A percentile compares a stretch with the other conserved stretches of the same genome.
phyloP scores from a whole-genome alignment of 1,140 invertebrate species.

The Hesperophylax magnus region DNA sequence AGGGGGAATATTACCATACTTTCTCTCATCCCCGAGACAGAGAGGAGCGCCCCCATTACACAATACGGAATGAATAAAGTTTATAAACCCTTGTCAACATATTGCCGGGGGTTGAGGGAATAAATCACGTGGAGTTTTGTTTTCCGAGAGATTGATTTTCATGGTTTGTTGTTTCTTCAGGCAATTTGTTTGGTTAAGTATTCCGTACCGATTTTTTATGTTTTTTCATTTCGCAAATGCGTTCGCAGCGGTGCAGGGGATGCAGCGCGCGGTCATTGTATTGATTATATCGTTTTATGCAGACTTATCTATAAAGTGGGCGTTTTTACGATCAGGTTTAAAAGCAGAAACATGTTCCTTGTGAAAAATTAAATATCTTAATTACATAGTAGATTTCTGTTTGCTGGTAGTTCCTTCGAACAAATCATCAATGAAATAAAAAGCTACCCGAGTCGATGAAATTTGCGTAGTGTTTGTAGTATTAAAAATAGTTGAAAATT shows the following conservation, averaged over 20 bases:
- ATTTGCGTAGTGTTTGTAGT: too few species aligned
- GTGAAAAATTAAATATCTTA: neutral
- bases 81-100: slow-evolving; percentile 48
- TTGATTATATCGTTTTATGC: too few species aligned
- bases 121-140: slow-evolving; percentile 50
- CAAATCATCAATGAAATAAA: neutral
- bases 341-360: neutral
- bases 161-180: slow-evolving; percentile 54
- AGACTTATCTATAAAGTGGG: neutral
- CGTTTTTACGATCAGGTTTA: neutral
- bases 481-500: too few species aligned
- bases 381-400: neutral
- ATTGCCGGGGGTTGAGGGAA: slow-evolving; percentile 12
- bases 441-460: too few species aligned
- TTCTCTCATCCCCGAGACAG: neutral
- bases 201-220: slow-evolving; percentile 47
- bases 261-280: neutral
- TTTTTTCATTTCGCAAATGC: slow-evolving; percentile 57
- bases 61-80: slow-evolving; percentile 38
- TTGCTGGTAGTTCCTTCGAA: neutral
- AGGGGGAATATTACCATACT: slow-evolving; percentile 23
- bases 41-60: neutral
- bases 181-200: slow-evolving; percentile 42
- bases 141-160: slow-evolving; percentile 58
- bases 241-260: slow-evolving; percentile 9